Conservation (phyloP, 2,113 vertebrate genomes). For the Anolis sagrei region DNA sequence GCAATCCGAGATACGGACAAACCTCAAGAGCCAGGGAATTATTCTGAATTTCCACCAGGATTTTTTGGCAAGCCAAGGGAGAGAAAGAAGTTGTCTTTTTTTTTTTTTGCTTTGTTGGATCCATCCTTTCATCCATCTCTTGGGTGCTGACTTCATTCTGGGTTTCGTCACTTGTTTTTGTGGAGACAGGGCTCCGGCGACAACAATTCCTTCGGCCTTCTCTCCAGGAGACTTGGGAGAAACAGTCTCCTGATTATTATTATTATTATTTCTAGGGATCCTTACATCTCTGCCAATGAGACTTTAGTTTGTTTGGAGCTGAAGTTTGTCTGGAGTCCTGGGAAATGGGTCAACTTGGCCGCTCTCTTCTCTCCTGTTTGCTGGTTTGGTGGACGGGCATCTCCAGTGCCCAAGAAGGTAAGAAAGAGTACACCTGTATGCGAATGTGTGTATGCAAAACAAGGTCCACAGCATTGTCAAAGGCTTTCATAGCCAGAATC, state of each 20-base stretch:
- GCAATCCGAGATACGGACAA: background rate
- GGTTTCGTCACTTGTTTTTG: conserved; percentile 31
- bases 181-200: no score
- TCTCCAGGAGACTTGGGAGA: background rate
- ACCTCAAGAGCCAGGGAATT: background rate
- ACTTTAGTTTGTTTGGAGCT: background rate
- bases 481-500: no score
- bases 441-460: background rate
- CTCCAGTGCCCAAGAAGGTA: conserved; percentile 10
- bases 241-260: background rate
- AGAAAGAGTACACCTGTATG: background rate
- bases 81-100: background rate
- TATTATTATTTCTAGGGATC: no score
- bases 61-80: background rate
- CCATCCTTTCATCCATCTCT: background rate
- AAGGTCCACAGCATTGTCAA: background rate
- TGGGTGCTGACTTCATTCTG: conserved; percentile 7
- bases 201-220: background rate
- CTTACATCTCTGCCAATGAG: background rate
- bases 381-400: background rate
- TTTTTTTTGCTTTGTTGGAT: background rate
- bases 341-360: background rate
- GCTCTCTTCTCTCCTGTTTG: background rate
- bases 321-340: background rate
- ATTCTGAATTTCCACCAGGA: background rate